Base-by-base conservation (phyloP, 2,797 vertebrate species). In the Crocodylus rhombifer region DNA sequence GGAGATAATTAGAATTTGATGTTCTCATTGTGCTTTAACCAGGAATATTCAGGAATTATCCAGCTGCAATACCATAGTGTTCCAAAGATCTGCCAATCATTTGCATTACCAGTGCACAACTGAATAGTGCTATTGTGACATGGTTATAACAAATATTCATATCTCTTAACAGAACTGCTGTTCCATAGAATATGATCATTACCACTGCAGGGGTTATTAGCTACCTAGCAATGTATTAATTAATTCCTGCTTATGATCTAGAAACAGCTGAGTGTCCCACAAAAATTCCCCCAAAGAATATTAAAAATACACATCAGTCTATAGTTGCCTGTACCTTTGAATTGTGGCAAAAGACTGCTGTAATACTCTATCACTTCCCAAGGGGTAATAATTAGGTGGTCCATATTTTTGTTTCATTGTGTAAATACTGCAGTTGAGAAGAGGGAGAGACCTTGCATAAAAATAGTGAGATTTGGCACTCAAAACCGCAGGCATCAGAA, bases 71-170 rank as follows among this genome's bases (percentile, higher is more conserved):
- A 81, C 79, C 0, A 0, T 82, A 5, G 64, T 55, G 91, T 95
- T 96, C 96, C 96, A 96, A 88, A 88, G 94, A 93, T 71, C 85
- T 96, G 95, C 88, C 95, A 95, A 23, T 94, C 96, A 95, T 74
- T 51, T 11, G 85, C 15, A 58, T 78, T 88, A 82, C 80, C 88
- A 88, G 62, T 33, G 62, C 83, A 55, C 73, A n/a, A 25, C 74
- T 96, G 92, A 97, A 94, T 95, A 77, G 64, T 84, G 55, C 91
- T 60, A 88, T 95, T 96, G 92, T 96, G 90, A 95, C 85, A 85
- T 91, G 91, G 30, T 87, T 1, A 1, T 25, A 77, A 90, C 95
- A 95, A 95, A 91, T 90, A 93, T 95, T 91, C 83, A 30, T 93
- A 88, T 88, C 92, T 86, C 92, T 90, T 89, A 85, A 69, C 87